Evolutionary conservation across 1,140 invertebrate species (phyloP), one percentile per base, ranked within the genome.

Genomic region (Rhopalosiphum padi): DNA sequence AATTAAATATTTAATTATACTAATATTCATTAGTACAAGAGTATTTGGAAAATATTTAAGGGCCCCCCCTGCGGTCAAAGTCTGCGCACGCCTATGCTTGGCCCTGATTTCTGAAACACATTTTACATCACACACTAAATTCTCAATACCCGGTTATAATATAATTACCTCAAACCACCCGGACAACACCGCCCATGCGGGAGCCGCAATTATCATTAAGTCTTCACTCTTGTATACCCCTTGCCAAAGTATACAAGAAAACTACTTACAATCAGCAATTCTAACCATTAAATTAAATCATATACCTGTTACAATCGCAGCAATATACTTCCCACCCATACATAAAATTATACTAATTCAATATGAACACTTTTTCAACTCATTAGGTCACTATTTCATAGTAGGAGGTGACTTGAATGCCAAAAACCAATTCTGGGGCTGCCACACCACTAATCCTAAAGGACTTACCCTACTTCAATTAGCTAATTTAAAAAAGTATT

Each of bases 211-310:
- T 37, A 82, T 35, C n/a, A 82, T 82, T 35, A 82, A 82, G 1
- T 82, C 77, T 35, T 82, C 30, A 82, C 77, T 35, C n/a, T 35
- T 82, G 5, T 82, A 82, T 22, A 82, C 77, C n/a, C 30, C 77
- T 1, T 82, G 77, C 8, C 60, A 30, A 6, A 82, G n/a, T 82
- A n/a, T 82, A 82, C 77, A 82, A 35, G 77, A 35, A 82, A 37
- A 82, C n/a, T 82, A 82, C 77, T 21, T 82, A 82, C 77, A 82
- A 82, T 82, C 77, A 68, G 30, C 60, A 68, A 68, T 68, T n/a
- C 1, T 68, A 68, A 68, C 60, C 9, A 68, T 68, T 68, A 35
- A 82, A 82, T 37, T 82, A 35, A 82, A 35, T 82, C 77, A 35
- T 37, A 35, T 35, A 21, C 35, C 77, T 35, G 30, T 82, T 82